Conservation (phyloP, 2,888 invertebrate genomes). For the Chydorus sphaericus region DNA sequence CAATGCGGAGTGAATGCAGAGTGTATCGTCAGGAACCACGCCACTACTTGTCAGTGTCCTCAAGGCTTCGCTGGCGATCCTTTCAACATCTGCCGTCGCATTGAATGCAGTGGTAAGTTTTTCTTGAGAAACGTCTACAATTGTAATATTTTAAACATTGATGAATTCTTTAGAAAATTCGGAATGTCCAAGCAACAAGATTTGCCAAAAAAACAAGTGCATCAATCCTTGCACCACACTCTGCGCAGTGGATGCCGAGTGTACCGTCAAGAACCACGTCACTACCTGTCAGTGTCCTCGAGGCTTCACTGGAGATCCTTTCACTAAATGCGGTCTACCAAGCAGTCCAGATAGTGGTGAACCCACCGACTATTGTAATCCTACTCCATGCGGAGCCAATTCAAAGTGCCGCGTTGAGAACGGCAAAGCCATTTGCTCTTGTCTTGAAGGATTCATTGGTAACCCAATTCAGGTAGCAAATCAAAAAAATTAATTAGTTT, state of each 20-base stretch:
- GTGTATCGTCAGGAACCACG: constrained; percentile 59
- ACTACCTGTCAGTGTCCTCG: constrained; percentile 47
- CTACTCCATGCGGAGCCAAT: constrained; percentile 21
- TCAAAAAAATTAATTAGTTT: too few relatives aligned
- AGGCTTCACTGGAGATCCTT: constrained; percentile 21
- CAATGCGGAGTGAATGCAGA: constrained; percentile 41
- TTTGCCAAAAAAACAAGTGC: constrained; percentile 61
- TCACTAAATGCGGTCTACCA: constrained; percentile 13
- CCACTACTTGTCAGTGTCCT: constrained; percentile 50
- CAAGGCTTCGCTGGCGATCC: constrained; percentile 21
- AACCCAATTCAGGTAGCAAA: constrained; percentile 20
- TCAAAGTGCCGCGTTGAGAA: constrained; percentile 13
- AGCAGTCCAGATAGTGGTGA: not conserved
- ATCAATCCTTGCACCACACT: constrained; percentile 54
- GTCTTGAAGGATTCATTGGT: constrained; percentile 19
- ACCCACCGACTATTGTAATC: constrained; percentile 67
- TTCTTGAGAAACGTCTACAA: not conserved
- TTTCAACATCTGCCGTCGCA: constrained; percentile 27
- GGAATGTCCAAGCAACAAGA: constrained; percentile 55
- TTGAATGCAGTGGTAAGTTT: constrained; percentile 49
- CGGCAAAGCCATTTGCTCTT: constrained; percentile 13
- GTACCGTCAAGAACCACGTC: constrained; percentile 58
- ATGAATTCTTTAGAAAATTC: too few relatives aligned
- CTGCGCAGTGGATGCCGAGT: constrained; percentile 45
- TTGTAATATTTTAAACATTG: constrained; percentile 9